Base-by-base conservation (phyloP, 1,140 invertebrate genomes). In the Telenomus remus region DNA sequence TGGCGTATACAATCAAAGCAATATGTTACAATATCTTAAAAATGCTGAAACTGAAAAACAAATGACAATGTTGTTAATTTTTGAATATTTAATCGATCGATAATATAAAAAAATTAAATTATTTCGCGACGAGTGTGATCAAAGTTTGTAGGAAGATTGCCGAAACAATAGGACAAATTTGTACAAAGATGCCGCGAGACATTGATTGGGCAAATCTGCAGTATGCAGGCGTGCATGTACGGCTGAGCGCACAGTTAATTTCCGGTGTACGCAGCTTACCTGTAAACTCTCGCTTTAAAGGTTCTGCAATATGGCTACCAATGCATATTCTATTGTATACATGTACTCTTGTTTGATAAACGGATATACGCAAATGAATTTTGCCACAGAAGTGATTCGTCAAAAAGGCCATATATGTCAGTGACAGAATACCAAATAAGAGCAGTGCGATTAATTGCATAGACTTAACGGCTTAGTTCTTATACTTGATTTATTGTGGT, bases 181-280 rank as follows among this genome's bases (percentile, higher is more conserved):
- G 60, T 48, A 72, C 69, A 72, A 70, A 69, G 66, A 69, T 66
- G 66, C 74, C 79, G 57, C 68, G 16, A 47, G 69, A 61, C 76
- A 79, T 79, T 80, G 79, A 80, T 80, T 80, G 76, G 79, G 71
- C 64, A 71, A 64, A 61, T 65, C 48, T 59, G 53, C 19, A 27
- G 64, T 61, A 59, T 70, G 65, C 73, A 76, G 61, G 63, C 65
- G 68, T 65, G 66, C 6, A 27, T 74, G 46, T 64, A 71, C 65
- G 65, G 77, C 74, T 72, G 50, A 71, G 68, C 61, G 74, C 74
- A 79, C 72, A 73, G 77, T 73, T 80, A 77, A 80, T 80, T 80
- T 76, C 71, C 74, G 69, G 69, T 65, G 49, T 56, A 57, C 55
- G 19, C 19, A 72, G 74, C 74, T 77, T 77, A 77, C 74, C 73